phyloP scores from a whole-genome alignment of 2,113 vertebrate genomes.

The Synodontis membranacea region DNA sequence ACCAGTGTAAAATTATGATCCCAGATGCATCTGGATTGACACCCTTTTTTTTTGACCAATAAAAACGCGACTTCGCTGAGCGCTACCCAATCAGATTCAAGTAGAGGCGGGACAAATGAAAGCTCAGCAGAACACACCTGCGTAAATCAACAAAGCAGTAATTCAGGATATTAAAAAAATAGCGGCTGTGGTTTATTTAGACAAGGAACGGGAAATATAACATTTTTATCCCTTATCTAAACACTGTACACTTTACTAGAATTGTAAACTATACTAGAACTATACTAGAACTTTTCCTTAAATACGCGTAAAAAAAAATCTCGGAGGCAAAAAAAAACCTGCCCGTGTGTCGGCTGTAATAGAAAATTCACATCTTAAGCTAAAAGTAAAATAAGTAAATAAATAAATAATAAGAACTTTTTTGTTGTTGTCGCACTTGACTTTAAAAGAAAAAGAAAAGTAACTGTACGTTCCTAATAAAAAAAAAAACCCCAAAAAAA shows the following conservation, averaged over 20 bases:
- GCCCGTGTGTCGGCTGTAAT: neutral
- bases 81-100: neutral
- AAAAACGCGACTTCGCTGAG: neutral
- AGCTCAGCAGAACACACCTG: constrained; percentile 35
- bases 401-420: neutral
- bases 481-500: no score
- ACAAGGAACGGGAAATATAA: neutral
- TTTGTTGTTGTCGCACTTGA: neutral
- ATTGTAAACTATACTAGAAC: neutral
- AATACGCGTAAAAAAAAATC: no score
- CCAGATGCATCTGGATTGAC: neutral
- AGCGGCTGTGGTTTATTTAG: neutral
- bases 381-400: neutral
- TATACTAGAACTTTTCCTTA: neutral
- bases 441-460: neutral
- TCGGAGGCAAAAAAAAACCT: neutral
- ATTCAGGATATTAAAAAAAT: neutral
- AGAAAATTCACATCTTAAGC: neutral
- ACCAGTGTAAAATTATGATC: neutral
- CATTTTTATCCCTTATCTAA: neutral
- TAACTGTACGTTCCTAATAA: no score
- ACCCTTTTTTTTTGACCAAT: constrained; percentile 5
- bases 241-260: neutral
- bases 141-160: constrained; percentile 40
- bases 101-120: neutral